Evolutionary conservation across 2,888 invertebrate genomes (phyloP), one percentile per base, ranked within the genome.

Genomic region (Calliphora vomitoria): DNA sequence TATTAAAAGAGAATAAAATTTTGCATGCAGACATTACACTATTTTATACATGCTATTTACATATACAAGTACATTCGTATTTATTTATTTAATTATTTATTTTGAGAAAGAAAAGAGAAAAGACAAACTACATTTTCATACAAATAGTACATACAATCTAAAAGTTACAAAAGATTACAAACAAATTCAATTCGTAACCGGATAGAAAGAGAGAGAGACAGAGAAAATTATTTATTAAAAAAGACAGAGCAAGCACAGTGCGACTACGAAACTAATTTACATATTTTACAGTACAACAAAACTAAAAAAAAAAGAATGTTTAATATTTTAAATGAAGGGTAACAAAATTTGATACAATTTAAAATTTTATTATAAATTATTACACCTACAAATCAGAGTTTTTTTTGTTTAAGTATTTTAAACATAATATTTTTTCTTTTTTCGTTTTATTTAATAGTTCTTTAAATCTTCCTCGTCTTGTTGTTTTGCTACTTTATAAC

Each of bases 181-280:
- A 81, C 72, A 74, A 44, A 74, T 31, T 11, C 15, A 38, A 62
- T 76, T 47, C 68, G 76, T 55, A 71, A 58, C 18, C 20, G 47
- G 0, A 66, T 25, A 55, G 66, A 68, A 20, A 60, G n/a, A 69
- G 41, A 60, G 11, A 60, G n/a, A 69, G 31, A 50, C 11, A 18
- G 5, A 38, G n/a, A n/a, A n/a, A n/a, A 41, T 13, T 20, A 15
- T 55, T 20, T n/a, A 71, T 10, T 25, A 13, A 10, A 18, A 58
- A 44, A 78, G 8, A 78, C 8, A 72, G 71, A 84, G 86, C 88
- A 88, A 88, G 88, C 88, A 81, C 41, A 78, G 86, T 88, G 88
- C 88, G 69, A 69, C 83, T 88, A 86, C 86, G n/a, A 35, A 41
- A 62, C 64, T 53, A 35, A 35, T 35, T 35, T 18, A 10, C 4